Evolutionary conservation across 2,888 invertebrate species (phyloP), one percentile per base, ranked within the genome.

Genomic region (Eucera pruinosa): DNA sequence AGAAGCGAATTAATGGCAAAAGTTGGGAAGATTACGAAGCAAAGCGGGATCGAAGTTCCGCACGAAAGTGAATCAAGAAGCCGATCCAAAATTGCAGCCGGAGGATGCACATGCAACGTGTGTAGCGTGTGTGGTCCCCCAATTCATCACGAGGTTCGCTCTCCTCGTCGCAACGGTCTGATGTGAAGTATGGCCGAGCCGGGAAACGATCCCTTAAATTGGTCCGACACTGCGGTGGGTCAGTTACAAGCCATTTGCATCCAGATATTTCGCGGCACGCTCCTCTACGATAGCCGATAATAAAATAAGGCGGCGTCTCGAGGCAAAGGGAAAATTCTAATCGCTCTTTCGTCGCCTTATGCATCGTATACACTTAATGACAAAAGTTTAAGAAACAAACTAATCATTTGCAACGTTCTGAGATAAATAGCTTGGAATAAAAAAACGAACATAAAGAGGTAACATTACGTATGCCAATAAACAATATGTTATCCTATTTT

Each of bases 151-250:
- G 71, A 25, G 76, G 65, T 66, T 64, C 82, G 78, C 84, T 83
- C 81, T 71, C 72, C 70, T 83, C 88, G 88, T 89, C 88, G 89
- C 89, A 87, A 87, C 89, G 89, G 85, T 89, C 88, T 88, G 90
- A 89, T 87, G 86, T 86, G 87, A 84, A 80, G 84, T 87, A 89
- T 84, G 84, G 86, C 85, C 84, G 85, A 81, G 85, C 85, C 78
- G 85, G 89, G 90, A 90, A 91, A 91, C 89, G 91, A 89, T 89
- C 90, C 91, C 87, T 91, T 90, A 91, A 91, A 91, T 91, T 91
- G 90, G 91, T 83, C 89, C 86, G 76, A 87, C 89, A 82, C 89
- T 89, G 91, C 89, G 91, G 91, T 91, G 91, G 91, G 91, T 89
- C 89, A 89, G 89, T 89, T 84, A 87, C 88, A 86, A 86, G 78